phyloP scores from a whole-genome alignment of 2,113 vertebrate species.

The Tachuris rubrigastra region DNA sequence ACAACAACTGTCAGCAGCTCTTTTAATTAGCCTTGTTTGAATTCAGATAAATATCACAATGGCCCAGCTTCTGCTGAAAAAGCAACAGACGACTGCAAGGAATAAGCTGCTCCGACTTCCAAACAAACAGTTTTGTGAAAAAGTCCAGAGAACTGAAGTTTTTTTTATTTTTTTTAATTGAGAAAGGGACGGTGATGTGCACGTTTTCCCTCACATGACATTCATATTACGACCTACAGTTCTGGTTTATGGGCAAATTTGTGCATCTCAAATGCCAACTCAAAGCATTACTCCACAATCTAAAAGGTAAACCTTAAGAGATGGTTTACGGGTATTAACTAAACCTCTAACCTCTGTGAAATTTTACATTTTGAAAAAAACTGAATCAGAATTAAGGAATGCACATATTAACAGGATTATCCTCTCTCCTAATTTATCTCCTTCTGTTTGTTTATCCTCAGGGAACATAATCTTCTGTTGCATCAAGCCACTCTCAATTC shows the following conservation, averaged over 20 bases:
- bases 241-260: conserved; percentile 4
- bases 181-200: background rate
- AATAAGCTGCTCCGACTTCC: conserved; percentile 51
- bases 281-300: background rate
- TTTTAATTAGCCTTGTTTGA: conserved; percentile 90
- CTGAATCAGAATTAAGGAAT: conserved; percentile 59
- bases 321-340: conserved; percentile 27
- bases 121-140: conserved; percentile 1
- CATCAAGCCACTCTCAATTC: conserved; percentile 62
- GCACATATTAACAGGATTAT: conserved; percentile 68
- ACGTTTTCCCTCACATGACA: background rate
- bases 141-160: background rate
- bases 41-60: conserved; percentile 90
- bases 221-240: background rate
- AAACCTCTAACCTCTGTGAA: conserved; percentile 5
- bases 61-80: conserved; percentile 79
- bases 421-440: conserved; percentile 64
- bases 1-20: conserved; percentile 88
- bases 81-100: conserved; percentile 70
- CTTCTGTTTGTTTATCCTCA: conserved; percentile 68
- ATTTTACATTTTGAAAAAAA: background rate
- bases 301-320: conserved; percentile 13
- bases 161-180: background rate
- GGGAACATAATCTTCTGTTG: conserved; percentile 69
- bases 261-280: background rate